Percentiles rank a stretch among this genome's conserved stretches.
phyloP scores from a whole-genome alignment of 37 sponge, comb jelly and placozoan genomes.

The Dysidea cf. avara region DNA sequence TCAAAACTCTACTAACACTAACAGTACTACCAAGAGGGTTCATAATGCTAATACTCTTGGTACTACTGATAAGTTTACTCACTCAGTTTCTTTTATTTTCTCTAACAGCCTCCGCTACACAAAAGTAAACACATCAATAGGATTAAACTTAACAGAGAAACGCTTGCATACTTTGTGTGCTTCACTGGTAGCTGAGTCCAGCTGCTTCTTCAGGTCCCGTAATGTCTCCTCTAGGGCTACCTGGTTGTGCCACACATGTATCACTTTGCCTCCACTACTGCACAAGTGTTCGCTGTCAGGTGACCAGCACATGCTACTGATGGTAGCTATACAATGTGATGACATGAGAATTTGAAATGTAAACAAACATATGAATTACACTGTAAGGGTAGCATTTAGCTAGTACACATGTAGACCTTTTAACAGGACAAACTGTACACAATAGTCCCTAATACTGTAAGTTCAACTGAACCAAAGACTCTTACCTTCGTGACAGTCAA shows the following conservation, averaged over 20 bases:
- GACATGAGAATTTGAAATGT: neutral
- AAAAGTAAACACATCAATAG: neutral
- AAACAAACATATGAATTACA: neutral
- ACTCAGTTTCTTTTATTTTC: conserved; percentile 36
- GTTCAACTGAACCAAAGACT: no score
- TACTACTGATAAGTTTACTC: no score
- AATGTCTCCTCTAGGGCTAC: conserved; percentile 53
- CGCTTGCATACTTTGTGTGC: conserved; percentile 47
- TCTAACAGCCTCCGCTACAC: conserved; percentile 30
- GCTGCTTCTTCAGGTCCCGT: conserved; percentile 39
- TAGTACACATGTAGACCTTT: conserved; percentile 2
- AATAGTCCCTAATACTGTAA: no score
- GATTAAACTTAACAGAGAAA: neutral
- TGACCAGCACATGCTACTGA: conserved; percentile 61
- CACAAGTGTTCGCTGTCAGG: conserved; percentile 55
- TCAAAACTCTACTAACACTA: no score
- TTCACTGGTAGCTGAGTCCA: conserved; percentile 56
- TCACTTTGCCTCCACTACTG: conserved; percentile 71
- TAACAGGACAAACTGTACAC: no score
- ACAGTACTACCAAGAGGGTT: no score
- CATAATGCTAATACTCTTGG: no score
- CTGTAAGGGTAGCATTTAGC: neutral
- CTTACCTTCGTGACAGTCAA: conserved; percentile 68
- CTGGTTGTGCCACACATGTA: conserved; percentile 82
- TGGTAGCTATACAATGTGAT: conserved; percentile 20